phyloP scores from a whole-genome alignment of 2,888 invertebrate genomes.

The Nineta flava region DNA sequence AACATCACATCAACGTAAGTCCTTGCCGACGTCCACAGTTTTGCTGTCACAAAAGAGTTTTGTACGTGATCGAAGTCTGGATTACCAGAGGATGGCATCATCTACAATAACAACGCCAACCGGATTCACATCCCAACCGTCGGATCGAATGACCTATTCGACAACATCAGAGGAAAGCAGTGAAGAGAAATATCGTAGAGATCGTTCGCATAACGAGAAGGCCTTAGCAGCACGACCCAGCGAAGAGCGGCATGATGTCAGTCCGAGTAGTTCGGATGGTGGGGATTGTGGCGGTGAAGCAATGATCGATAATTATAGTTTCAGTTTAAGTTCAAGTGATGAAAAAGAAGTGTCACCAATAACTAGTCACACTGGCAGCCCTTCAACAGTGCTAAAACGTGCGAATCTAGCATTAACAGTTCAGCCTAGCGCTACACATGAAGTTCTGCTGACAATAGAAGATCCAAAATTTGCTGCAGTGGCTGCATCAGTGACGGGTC shows the following conservation, averaged over 20 bases:
- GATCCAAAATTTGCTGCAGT: conserved; percentile 60
- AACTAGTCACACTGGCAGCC: conserved; percentile 7
- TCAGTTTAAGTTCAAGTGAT: conserved; percentile 35
- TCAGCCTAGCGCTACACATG: conserved; percentile 22
- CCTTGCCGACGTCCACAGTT: background rate
- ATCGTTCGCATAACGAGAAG: conserved; percentile 42
- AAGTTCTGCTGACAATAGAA: conserved; percentile 46
- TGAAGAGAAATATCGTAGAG: conserved; percentile 57
- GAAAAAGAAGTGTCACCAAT: conserved; percentile 22
- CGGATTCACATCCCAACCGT: conserved; percentile 10
- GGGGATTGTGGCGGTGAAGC: conserved; percentile 43
- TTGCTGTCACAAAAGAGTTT: conserved; percentile 20
- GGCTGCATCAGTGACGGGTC: conserved; percentile 48
- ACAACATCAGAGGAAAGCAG: conserved; percentile 26
- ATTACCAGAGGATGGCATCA: conserved; percentile 27
- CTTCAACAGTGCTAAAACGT: background rate
- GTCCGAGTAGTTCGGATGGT: conserved; percentile 30
- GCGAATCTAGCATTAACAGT: conserved; percentile 4
- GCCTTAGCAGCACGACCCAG: conserved; percentile 20
- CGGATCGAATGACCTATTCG: background rate
- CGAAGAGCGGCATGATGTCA: conserved; percentile 12
- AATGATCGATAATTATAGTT: conserved; percentile 43
- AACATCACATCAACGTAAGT: conserved; percentile 20
- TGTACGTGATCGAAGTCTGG: conserved; percentile 31
- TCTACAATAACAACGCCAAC: background rate